Evolutionary conservation across 2,888 invertebrate genomes (phyloP).

Genomic region (Hypomecis punctinalis): DNA sequence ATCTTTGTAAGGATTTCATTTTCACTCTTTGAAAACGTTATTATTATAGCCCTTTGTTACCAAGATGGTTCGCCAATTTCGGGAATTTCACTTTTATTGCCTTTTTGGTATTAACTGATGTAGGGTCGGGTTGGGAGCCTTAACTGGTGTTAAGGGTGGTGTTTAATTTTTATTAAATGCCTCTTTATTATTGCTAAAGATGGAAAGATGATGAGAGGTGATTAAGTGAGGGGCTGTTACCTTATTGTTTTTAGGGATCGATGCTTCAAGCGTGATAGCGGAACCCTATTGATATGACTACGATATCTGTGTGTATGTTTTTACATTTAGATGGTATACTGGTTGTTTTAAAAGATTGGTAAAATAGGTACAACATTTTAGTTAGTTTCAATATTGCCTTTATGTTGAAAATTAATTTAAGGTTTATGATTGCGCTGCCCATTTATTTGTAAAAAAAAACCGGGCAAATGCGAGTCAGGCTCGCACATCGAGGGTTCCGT

Average conservation of each 20-base stretch:
- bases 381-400: no score
- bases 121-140: conserved; percentile 2
- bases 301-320: no score
- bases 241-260: neutral
- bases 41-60: conserved; percentile 27
- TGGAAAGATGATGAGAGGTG: neutral
- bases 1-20: conserved; percentile 30
- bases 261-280: no score
- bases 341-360: no score
- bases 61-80: conserved; percentile 29
- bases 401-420: no score
- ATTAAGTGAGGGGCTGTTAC: neutral
- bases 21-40: conserved; percentile 30
- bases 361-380: no score
- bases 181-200: conserved; percentile 11
- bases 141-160: conserved; percentile 11
- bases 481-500: no score
- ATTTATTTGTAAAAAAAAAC: no score
- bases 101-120: conserved; percentile 26
- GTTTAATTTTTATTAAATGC: conserved; percentile 19
- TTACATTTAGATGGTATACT: no score
- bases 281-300: no score
- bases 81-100: conserved; percentile 32
- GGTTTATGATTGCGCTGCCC: no score
- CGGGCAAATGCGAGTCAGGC: no score